Conservation (phyloP, 1,140 invertebrate genomes). For the Ostrea denselamellosa region DNA sequence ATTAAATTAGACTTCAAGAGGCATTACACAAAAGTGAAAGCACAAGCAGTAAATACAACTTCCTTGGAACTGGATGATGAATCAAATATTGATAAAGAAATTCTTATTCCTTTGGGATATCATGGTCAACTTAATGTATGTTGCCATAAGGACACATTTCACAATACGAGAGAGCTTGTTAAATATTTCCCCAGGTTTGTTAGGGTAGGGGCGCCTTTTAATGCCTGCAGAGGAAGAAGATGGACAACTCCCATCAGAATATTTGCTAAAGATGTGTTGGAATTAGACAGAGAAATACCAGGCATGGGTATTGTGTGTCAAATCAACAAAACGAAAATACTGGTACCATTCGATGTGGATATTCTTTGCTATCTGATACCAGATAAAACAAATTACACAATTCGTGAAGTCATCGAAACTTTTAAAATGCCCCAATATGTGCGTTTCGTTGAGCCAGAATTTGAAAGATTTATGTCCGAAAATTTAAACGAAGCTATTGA, state of each 20-base stretch:
- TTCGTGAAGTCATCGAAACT: constrained; percentile 43
- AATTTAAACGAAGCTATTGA: constrained; percentile 45
- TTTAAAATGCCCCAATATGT: constrained; percentile 51
- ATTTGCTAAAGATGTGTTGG: constrained; percentile 7
- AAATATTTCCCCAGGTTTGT: constrained; percentile 49
- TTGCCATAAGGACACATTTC: constrained; percentile 1
- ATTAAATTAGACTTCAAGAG: constrained; percentile 54
- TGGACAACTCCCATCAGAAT: constrained; percentile 11
- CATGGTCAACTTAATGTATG: constrained; percentile 46
- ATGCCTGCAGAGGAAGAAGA: constrained; percentile 16
- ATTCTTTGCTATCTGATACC: constrained; percentile 39
- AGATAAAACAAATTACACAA: constrained; percentile 50
- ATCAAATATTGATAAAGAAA: constrained; percentile 36
- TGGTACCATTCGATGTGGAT: not conserved
- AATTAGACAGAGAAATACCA: constrained; percentile 49
- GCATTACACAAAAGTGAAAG: constrained; percentile 47
- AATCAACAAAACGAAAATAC: not conserved
- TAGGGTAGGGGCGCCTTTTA: constrained; percentile 19
- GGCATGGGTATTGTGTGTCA: constrained; percentile 43
- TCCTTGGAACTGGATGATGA: constrained; percentile 34
- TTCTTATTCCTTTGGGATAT: constrained; percentile 53
- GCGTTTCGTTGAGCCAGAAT: constrained; percentile 45
- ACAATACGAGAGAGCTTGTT: constrained; percentile 44
- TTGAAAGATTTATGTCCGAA: constrained; percentile 42
- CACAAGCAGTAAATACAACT: constrained; percentile 19